Conservation (phyloP, 1,140 invertebrate genomes). For the Halyomorpha halys region DNA sequence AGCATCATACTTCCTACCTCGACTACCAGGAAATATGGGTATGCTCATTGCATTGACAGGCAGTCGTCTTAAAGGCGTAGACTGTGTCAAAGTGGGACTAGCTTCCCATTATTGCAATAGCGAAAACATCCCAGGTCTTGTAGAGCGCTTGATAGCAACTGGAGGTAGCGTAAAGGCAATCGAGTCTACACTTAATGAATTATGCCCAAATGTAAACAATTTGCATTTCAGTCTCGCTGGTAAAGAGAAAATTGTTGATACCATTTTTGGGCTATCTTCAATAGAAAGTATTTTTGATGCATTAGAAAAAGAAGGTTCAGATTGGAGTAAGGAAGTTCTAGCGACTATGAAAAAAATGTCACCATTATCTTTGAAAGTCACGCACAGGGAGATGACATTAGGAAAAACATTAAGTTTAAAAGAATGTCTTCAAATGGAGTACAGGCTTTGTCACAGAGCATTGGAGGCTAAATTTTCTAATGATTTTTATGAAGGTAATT, state of each 20-base stretch:
- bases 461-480: conserved; percentile 42
- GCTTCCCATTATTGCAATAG: conserved; percentile 84
- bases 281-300: conserved; percentile 74
- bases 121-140: conserved; percentile 51
- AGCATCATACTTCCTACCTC: conserved; percentile 78
- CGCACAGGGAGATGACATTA: conserved; percentile 61
- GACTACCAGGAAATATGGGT: conserved; percentile 76
- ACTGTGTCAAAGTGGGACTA: conserved; percentile 81
- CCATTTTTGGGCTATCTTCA: conserved; percentile 59
- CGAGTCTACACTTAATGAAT: conserved; percentile 28
- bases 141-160: conserved; percentile 25
- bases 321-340: conserved; percentile 63
- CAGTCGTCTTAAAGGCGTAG: conserved; percentile 64
- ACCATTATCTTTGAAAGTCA: conserved; percentile 86
- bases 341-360: conserved; percentile 73
- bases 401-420: conserved; percentile 62
- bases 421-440: conserved; percentile 88
- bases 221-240: conserved; percentile 57
- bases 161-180: conserved; percentile 15
- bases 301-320: conserved; percentile 63
- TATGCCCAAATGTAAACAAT: conserved; percentile 30
- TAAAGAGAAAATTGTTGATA: conserved; percentile 69
- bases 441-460: conserved; percentile 59
- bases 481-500: conserved; percentile 86
- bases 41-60: conserved; percentile 58